phyloP scores from a whole-genome alignment of 23 tunicate species.

The Diplosoma virens region DNA sequence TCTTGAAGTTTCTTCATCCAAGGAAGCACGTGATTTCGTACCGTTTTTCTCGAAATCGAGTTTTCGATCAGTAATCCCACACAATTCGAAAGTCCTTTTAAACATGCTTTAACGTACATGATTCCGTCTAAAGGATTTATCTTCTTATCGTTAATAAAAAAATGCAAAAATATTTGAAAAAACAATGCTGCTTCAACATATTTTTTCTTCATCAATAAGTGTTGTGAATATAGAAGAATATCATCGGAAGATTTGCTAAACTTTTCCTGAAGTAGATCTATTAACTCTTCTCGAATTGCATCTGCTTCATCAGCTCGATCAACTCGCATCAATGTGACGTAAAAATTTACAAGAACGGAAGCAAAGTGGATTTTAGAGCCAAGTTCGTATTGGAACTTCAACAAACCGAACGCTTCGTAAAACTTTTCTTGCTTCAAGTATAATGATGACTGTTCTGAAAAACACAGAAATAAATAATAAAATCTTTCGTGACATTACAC shows the following conservation, averaged over 20 bases:
- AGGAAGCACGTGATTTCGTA: neutral
- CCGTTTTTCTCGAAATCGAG: neutral
- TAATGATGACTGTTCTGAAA: neutral
- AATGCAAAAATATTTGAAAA: neutral
- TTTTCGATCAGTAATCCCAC: neutral
- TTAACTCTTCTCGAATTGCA: neutral
- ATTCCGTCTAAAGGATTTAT: neutral
- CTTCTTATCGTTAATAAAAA: neutral
- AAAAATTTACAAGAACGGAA: constrained; percentile 1
- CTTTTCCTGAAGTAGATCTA: neutral
- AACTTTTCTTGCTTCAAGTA: neutral
- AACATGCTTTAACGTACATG: too few relatives aligned
- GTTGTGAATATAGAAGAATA: neutral
- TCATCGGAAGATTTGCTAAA: neutral
- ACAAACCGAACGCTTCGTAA: neutral
- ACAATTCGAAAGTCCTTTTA: too few relatives aligned
- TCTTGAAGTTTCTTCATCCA: neutral
- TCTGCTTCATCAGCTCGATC: neutral
- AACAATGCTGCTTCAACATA: neutral
- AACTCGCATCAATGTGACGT: neutral
- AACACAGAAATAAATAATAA: too few relatives aligned
- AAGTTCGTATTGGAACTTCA: neutral
- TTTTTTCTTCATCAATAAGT: neutral
- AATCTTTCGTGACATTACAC: too few relatives aligned
- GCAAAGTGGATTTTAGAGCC: neutral